Conservation (phyloP, 2,888 invertebrate species). For the Xestia c-nigrum region DNA sequence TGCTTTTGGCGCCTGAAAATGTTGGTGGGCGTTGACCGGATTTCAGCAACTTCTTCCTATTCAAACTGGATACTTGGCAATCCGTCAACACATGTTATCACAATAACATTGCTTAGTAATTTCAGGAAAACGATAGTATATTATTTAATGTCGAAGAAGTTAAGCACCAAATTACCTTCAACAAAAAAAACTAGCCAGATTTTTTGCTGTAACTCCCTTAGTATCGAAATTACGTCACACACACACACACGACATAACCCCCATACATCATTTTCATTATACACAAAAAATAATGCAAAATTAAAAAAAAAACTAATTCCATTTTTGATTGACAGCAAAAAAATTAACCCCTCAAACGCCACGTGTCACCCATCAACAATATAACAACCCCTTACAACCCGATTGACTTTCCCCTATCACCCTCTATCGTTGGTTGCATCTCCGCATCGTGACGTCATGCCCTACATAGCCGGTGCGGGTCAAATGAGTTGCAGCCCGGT, state of each 20-base stretch:
- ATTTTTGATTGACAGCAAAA: conserved; percentile 1
- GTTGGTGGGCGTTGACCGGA: conserved; percentile 22
- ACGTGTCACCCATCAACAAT: conserved; percentile 20
- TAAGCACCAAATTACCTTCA: no score
- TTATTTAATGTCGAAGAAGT: no score
- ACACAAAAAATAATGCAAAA: no score
- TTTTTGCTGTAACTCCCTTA: neutral
- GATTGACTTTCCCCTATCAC: conserved; percentile 64
- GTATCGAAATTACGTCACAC: neutral
- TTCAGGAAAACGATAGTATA: no score
- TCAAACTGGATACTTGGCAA: conserved; percentile 12
- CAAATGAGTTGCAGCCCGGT: conserved; percentile 65
- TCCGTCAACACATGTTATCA: conserved; percentile 12
- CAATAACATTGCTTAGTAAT: neutral
- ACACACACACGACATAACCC: neutral
- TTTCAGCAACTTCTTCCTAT: conserved; percentile 11
- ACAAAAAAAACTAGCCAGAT: neutral
- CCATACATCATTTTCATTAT: neutral
- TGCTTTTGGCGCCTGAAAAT: conserved; percentile 35
- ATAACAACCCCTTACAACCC: conserved; percentile 26
- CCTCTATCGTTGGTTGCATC: conserved; percentile 64
- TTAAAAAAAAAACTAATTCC: neutral
- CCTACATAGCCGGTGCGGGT: conserved; percentile 68
- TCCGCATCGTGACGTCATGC: conserved; percentile 68
- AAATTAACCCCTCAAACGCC: conserved; percentile 5